phyloP scores from a whole-genome alignment of 2,888 invertebrate genomes.

The Ectobius pallidus region DNA sequence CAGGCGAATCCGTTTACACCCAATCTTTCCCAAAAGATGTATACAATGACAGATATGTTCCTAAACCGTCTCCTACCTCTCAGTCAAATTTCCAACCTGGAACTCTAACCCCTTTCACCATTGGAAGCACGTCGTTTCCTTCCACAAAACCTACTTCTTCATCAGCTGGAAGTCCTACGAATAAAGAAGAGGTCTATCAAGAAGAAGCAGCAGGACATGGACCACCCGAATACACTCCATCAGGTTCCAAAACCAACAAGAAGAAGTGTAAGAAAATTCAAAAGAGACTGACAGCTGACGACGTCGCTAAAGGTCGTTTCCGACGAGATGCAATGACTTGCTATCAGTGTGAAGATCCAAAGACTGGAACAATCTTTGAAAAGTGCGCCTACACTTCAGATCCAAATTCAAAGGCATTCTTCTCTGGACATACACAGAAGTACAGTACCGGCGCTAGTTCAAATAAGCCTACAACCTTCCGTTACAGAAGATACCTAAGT shows the following conservation, averaged over 20 bases:
- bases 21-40: slow-evolving; percentile 5
- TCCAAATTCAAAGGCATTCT: slow-evolving; percentile 66
- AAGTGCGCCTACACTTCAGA: slow-evolving; percentile 79
- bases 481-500: slow-evolving; percentile 32
- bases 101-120: not conserved
- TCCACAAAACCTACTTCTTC: not conserved
- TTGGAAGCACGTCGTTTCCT: not conserved
- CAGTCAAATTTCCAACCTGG: not conserved
- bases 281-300: slow-evolving; percentile 48
- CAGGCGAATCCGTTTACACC: slow-evolving; percentile 36
- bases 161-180: not conserved
- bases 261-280: slow-evolving; percentile 48
- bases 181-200: not conserved
- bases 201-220: slow-evolving; percentile 16
- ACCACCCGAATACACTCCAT: slow-evolving; percentile 8
- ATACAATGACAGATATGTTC: slow-evolving; percentile 1
- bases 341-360: slow-evolving; percentile 59
- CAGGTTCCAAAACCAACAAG: slow-evolving; percentile 43
- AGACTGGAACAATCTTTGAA: slow-evolving; percentile 77
- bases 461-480: slow-evolving; percentile 31
- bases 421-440: slow-evolving; percentile 37
- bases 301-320: slow-evolving; percentile 47
- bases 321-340: slow-evolving; percentile 61
- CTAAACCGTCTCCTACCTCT: not conserved
- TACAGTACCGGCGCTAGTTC: slow-evolving; percentile 21